Evolutionary conservation across 2,888 invertebrate genomes (phyloP).

Genomic region (Hypena proboscidalis): DNA sequence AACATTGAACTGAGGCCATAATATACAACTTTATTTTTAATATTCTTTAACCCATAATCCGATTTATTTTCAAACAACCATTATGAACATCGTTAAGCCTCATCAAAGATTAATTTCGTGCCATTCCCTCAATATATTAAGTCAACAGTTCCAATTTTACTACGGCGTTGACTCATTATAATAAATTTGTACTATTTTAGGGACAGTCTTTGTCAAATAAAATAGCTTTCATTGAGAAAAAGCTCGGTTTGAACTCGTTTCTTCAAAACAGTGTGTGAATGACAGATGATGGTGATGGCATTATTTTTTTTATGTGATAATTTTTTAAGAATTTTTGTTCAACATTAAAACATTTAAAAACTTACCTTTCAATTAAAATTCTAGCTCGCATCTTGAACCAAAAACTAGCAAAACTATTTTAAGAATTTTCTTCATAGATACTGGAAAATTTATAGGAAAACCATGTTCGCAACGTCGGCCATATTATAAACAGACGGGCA

Average conservation of each 20-base stretch:
- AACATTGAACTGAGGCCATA: not conserved
- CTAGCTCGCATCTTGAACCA: not conserved
- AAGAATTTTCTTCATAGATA: constrained; percentile 1
- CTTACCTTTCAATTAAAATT: not conserved
- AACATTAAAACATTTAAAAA: not conserved
- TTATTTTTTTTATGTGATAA: too few species aligned
- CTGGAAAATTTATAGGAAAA: constrained; percentile 14
- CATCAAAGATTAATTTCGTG: constrained; percentile 9
- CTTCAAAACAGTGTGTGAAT: too few species aligned
- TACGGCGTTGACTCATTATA: constrained; percentile 20
- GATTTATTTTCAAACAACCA: constrained; percentile 19
- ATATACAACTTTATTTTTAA: constrained; percentile 5
- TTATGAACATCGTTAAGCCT: constrained; percentile 7
- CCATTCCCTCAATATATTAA: constrained; percentile 18
- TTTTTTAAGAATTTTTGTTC: not conserved
- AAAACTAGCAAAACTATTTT: not conserved
- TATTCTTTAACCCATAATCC: constrained; percentile 8
- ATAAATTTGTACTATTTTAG: constrained; percentile 32
- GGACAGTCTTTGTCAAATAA: constrained; percentile 4
- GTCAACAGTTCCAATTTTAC: constrained; percentile 11
- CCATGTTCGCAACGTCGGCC: constrained; percentile 12
- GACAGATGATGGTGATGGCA: too few species aligned
- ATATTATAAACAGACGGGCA: constrained; percentile 36
- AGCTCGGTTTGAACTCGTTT: not conserved
- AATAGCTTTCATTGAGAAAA: not conserved